These are phyloP conservation scores for Pampusana beccarii DNA, from an alignment of 2,113 vertebrate genomes.

Conservation along the genomic window DNA sequence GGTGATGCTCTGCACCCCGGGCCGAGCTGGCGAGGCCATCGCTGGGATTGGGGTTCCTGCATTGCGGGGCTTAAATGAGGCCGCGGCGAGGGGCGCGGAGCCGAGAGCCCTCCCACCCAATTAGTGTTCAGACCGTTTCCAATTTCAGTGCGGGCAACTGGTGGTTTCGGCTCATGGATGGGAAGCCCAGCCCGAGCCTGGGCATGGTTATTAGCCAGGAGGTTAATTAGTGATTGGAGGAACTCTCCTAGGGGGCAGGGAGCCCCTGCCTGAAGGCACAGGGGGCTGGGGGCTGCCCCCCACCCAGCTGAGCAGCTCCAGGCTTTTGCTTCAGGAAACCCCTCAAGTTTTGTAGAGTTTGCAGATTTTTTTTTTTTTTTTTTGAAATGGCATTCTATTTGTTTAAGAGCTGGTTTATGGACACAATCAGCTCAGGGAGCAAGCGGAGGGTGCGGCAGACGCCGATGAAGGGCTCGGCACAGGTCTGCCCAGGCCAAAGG, in stretches of 20 bases:
- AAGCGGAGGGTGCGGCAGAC: background rate
- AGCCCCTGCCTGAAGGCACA: background rate
- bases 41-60: background rate
- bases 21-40: rapidly evolving
- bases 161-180: background rate
- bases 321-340: background rate
- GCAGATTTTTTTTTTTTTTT: background rate
- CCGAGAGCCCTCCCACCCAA: background rate
- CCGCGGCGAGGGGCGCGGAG: background rate
- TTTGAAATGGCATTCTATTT: background rate
- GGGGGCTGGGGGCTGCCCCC: background rate
- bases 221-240: background rate
- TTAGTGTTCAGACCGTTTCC: background rate
- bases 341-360: background rate
- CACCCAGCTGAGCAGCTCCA: background rate
- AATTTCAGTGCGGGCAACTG: background rate
- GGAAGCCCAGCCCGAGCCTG: background rate
- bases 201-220: background rate
- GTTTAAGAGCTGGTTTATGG: background rate
- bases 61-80: rapidly evolving
- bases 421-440: rapidly evolving
- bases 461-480: background rate
- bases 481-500: background rate
- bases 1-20: background rate
- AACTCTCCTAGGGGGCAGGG: background rate